These are phyloP conservation scores for Latrodectus hesperus DNA, from an alignment of 2,888 invertebrate genomes.

Conservation along the genomic window DNA sequence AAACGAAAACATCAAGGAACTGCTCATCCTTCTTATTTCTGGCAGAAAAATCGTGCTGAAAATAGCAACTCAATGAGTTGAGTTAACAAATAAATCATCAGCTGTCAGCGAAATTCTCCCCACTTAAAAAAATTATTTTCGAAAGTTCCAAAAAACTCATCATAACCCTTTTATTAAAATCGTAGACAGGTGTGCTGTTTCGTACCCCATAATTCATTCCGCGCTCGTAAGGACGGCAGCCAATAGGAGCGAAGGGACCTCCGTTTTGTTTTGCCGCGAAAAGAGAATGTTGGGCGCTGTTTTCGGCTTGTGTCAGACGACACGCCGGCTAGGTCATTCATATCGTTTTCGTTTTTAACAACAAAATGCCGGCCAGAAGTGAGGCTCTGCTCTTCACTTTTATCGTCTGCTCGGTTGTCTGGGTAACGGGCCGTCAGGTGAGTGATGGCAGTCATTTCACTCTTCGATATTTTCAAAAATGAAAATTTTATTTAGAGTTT, in stretches of 20 bases:
- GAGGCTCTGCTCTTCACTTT: conserved; percentile 8
- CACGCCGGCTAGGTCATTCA: conserved; percentile 9
- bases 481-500: neutral
- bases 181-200: conserved; percentile 3
- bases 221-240: neutral
- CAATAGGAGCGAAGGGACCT: neutral
- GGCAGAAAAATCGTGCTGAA: too few species aligned
- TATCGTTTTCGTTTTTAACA: conserved; percentile 15
- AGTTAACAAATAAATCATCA: too few species aligned
- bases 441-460: neutral
- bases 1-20: too few species aligned
- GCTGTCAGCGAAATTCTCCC: too few species aligned
- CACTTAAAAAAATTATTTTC: too few species aligned
- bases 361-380: conserved; percentile 19
- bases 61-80: too few species aligned
- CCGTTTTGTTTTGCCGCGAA: too few species aligned
- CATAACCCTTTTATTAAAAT: conserved; percentile 4
- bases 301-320: neutral
- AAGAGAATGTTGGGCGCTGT: conserved; percentile 13
- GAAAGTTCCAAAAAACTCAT: neutral
- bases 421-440: conserved; percentile 11
- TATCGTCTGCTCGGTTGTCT: conserved; percentile 3
- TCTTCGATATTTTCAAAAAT: neutral
- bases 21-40: too few species aligned
- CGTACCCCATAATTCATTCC: conserved; percentile 2